phyloP scores from a whole-genome alignment of 2,113 vertebrate species.

The Periophthalmodon schlosseri region DNA sequence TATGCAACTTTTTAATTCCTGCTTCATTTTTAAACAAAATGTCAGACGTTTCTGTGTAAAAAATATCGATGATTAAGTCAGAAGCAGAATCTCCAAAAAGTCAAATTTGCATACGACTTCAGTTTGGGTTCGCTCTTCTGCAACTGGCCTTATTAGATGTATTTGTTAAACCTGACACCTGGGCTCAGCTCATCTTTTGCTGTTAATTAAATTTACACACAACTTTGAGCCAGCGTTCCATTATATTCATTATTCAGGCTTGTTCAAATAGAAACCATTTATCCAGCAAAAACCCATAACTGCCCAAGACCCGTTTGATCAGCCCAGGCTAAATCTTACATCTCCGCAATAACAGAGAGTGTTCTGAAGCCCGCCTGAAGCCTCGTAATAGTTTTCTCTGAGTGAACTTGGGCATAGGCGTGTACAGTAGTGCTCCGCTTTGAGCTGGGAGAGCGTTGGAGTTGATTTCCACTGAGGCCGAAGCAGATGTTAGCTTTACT shows the following conservation, averaged over 20 bases:
- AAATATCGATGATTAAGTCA: slow-evolving; percentile 53
- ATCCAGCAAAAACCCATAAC: slow-evolving; percentile 21
- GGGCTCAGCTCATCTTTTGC: slow-evolving; percentile 36
- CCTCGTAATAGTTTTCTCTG: slow-evolving; percentile 30
- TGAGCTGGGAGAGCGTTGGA: slow-evolving; percentile 43
- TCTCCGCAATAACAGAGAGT: slow-evolving; percentile 43
- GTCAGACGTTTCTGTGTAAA: slow-evolving; percentile 8
- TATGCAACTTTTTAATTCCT: neutral
- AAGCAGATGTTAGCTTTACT: slow-evolving; percentile 55
- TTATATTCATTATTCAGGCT: slow-evolving; percentile 42
- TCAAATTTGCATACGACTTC: slow-evolving; percentile 33
- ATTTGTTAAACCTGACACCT: slow-evolving; percentile 59
- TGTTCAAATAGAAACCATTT: slow-evolving; percentile 38
- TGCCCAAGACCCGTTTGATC: slow-evolving; percentile 32
- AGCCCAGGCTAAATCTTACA: slow-evolving; percentile 27
- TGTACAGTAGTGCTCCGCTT: slow-evolving; percentile 46
- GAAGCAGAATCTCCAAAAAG: slow-evolving; percentile 41
- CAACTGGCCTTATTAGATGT: slow-evolving; percentile 60
- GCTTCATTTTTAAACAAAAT: neutral
- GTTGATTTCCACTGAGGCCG: slow-evolving; percentile 62
- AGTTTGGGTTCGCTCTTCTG: slow-evolving; percentile 42
- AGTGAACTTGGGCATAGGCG: slow-evolving; percentile 41
- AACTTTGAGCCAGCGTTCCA: slow-evolving; percentile 38
- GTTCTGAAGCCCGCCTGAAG: slow-evolving; percentile 37
- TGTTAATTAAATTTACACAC: slow-evolving; percentile 60